A percentile compares a stretch with the other conserved stretches of the same genome.
phyloP scores from a whole-genome alignment of 2,113 vertebrate genomes.

The Menidia beryllina region DNA sequence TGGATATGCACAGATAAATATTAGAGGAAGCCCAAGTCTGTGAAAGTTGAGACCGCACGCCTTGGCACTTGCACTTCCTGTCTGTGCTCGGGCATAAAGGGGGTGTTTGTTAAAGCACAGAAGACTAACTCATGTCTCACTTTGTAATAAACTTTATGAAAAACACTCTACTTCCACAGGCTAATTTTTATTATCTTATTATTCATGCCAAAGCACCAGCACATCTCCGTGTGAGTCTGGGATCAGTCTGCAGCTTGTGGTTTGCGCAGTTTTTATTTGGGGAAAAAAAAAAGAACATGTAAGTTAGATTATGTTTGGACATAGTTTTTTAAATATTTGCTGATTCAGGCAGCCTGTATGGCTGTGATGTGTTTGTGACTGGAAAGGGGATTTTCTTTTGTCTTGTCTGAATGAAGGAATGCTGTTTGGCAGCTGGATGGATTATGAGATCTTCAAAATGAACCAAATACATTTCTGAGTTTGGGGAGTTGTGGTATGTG shows the following conservation, averaged over 20 bases:
- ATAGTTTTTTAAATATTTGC: conserved; percentile 6
- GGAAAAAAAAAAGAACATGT: background rate
- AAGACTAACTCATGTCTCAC: conserved; percentile 28
- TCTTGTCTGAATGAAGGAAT: conserved; percentile 59
- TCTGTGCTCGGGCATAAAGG: conserved; percentile 63
- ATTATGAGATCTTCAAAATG: conserved; percentile 60
- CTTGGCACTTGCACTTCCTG: conserved; percentile 52
- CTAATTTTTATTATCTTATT: no score
- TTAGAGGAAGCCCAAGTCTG: conserved; percentile 71
- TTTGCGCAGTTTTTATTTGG: conserved; percentile 8
- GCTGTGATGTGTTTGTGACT: conserved; percentile 40
- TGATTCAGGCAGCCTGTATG: conserved; percentile 14
- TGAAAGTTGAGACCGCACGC: conserved; percentile 65
- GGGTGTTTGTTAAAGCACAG: conserved; percentile 57
- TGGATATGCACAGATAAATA: conserved; percentile 65
- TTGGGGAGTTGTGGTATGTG: conserved; percentile 76
- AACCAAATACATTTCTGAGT: conserved; percentile 65
- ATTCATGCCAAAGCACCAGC: no score
- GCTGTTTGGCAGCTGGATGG: conserved; percentile 66
- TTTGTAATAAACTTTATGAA: conserved; percentile 31
- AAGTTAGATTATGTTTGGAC: conserved; percentile 25
- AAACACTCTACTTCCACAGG: background rate
- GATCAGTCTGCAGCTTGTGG: conserved; percentile 12
- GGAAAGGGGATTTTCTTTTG: conserved; percentile 63
- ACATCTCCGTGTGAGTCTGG: background rate